Percentiles rank a stretch among this genome's conserved stretches.
These are phyloP conservation scores for Drosophila koepferae DNA, from an alignment of 2,888 invertebrate genomes.

Conservation along the genomic window DNA sequence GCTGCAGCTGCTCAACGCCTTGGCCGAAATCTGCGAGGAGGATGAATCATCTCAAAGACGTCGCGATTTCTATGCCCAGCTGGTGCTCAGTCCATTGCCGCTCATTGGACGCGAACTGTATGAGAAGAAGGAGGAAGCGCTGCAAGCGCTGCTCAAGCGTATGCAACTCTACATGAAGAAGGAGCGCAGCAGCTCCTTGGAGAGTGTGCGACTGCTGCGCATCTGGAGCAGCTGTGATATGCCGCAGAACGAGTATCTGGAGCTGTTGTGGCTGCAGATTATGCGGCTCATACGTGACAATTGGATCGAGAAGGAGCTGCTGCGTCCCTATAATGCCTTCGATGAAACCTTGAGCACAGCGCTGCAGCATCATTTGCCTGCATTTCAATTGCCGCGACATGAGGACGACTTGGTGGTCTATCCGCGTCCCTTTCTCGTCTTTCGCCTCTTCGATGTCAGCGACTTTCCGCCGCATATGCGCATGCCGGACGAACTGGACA, in stretches of 20 bases:
- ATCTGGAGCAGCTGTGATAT: constrained; percentile 94
- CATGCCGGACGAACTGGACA: constrained; percentile 97
- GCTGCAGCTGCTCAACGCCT: constrained; percentile 93
- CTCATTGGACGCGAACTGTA: constrained; percentile 98
- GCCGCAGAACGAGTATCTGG: constrained; percentile 97
- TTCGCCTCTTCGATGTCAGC: constrained; percentile 98
- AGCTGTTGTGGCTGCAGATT: constrained; percentile 97
- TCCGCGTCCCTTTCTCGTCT: constrained; percentile 96
- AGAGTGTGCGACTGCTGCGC: constrained; percentile 91
- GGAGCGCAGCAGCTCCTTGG: constrained; percentile 95
- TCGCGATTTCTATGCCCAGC: constrained; percentile 93
- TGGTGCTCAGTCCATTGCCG: constrained; percentile 95
- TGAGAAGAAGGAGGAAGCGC: constrained; percentile 96
- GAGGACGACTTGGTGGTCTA: constrained; percentile 89
- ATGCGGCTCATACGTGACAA: constrained; percentile 95
- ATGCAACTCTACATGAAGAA: constrained; percentile 96
- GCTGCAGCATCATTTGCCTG: constrained; percentile 95
- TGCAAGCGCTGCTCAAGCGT: constrained; percentile 94
- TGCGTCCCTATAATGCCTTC: constrained; percentile 96
- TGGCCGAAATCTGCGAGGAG: constrained; percentile 95
- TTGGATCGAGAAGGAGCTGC: constrained; percentile 98
- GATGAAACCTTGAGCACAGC: constrained; percentile 97
- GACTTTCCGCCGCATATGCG: constrained; percentile 95
- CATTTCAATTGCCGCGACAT: constrained; percentile 4
- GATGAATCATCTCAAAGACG: constrained; percentile 95